Percentiles rank a stretch among this genome's conserved stretches.
Conservation (phyloP, 1,140 invertebrate species). For the Polyergus mexicanus region DNA sequence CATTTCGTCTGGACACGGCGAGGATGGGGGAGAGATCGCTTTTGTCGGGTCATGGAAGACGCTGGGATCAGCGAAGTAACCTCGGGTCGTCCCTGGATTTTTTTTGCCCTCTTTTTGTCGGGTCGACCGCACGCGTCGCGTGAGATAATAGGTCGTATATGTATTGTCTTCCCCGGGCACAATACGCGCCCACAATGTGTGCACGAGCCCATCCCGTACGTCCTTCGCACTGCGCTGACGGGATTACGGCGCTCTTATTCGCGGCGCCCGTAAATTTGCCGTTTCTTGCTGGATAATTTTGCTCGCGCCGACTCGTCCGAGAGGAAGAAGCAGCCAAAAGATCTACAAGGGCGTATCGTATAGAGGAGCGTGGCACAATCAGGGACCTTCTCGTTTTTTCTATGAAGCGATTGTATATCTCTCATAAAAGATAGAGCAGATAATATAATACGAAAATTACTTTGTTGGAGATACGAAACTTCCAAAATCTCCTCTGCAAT, state of each 20-base stretch:
- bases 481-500: not conserved
- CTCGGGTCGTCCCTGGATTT: not conserved
- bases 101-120: constrained; percentile 40
- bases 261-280: constrained; percentile 53
- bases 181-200: constrained; percentile 68
- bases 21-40: not conserved
- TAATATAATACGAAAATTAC: not conserved
- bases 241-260: constrained; percentile 54
- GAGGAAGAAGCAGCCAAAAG: not conserved
- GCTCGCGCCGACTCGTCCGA: not conserved
- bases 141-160: constrained; percentile 61
- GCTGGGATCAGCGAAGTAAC: not conserved
- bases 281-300: constrained; percentile 57
- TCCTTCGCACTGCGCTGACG: constrained; percentile 27
- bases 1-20: not conserved
- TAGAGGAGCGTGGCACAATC: not conserved
- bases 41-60: constrained; percentile 19
- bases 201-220: constrained; percentile 23
- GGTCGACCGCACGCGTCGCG: constrained; percentile 58
- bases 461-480: not conserved
- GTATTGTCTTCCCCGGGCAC: constrained; percentile 48
- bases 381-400: not conserved
- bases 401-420: not conserved
- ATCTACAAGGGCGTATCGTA: not conserved
- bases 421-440: not conserved